Percentiles rank a stretch among this genome's conserved stretches.
Conservation (phyloP, 2,797 vertebrate species). For the Ptychadena robeensis region DNA sequence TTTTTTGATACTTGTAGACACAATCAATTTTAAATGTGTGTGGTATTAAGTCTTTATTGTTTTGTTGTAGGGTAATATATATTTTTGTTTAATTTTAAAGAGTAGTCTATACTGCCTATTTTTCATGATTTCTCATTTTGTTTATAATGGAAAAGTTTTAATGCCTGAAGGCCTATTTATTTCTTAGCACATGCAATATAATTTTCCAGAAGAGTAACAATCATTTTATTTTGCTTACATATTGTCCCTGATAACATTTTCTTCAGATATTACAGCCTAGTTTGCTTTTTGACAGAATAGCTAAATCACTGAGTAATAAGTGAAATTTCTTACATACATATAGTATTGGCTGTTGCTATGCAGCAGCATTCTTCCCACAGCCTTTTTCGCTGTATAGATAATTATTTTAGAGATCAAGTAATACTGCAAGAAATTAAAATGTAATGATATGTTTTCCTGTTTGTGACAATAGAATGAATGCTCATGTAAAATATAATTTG, state of each 20-base stretch:
- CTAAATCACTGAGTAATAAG: not conserved
- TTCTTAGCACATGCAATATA: not conserved
- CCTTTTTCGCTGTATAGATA: not conserved
- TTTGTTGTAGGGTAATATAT: too few relatives aligned
- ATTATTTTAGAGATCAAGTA: not conserved
- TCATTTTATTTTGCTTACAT: not conserved
- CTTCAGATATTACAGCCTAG: not conserved
- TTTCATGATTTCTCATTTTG: not conserved
- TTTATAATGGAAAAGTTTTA: not conserved
- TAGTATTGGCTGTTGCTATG: not conserved
- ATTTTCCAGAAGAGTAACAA: not conserved
- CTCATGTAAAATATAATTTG: not conserved
- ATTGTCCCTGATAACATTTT: not conserved
- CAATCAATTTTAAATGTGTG: too few relatives aligned
- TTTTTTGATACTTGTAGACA: too few relatives aligned
- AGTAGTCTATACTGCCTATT: not conserved
- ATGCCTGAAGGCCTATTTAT: not conserved
- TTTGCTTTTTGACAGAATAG: not conserved
- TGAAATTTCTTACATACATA: not conserved
- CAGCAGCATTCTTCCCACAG: not conserved
- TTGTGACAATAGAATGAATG: not conserved
- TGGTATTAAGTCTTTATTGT: too few relatives aligned
- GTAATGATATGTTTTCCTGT: not conserved
- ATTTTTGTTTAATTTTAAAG: too few relatives aligned
- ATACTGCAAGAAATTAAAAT: not conserved